phyloP scores from a whole-genome alignment of 2,797 vertebrate genomes.

The Apogon talboti region DNA sequence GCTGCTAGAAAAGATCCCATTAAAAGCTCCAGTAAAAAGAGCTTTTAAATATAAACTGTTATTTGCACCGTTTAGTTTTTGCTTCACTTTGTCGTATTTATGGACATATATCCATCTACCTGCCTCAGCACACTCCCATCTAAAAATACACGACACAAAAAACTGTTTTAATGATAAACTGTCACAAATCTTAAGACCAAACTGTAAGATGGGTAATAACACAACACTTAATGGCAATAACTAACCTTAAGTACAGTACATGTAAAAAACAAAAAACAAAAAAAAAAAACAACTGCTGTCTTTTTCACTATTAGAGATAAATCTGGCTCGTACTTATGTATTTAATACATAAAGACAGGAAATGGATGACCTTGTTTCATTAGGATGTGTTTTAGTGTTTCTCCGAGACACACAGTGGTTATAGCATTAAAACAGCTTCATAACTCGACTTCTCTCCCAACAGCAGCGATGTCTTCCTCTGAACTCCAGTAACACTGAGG shows the following conservation, averaged over 20 bases:
- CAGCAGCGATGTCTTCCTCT: conserved; percentile 38
- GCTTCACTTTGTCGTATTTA: conserved; percentile 34
- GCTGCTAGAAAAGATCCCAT: conserved; percentile 25
- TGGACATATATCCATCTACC: conserved; percentile 10
- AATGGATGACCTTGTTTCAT: conserved; percentile 50
- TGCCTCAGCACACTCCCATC: conserved; percentile 14
- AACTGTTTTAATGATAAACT: conserved; percentile 22
- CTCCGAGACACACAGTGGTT: conserved; percentile 70
- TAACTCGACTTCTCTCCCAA: neutral
- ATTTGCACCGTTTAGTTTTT: conserved; percentile 29
- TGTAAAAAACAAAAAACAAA: conserved; percentile 35
- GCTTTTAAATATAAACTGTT: conserved; percentile 22
- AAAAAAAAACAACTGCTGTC: conserved; percentile 33
- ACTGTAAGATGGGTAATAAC: conserved; percentile 34
- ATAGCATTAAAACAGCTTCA: conserved; percentile 23
- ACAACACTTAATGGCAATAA: conserved; percentile 56
- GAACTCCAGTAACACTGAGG: conserved; percentile 19
- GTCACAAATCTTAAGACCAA: conserved; percentile 29
- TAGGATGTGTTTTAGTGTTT: conserved; percentile 37
- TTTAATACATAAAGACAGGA: conserved; percentile 52
- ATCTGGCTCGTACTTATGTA: conserved; percentile 59
- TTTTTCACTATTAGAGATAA: conserved; percentile 46
- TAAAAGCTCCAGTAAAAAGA: conserved; percentile 26
- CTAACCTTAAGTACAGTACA: conserved; percentile 72
- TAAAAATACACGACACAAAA: conserved; percentile 28